Conservation (phyloP, 2,888 invertebrate genomes). For the Synanthedon vespiformis region DNA sequence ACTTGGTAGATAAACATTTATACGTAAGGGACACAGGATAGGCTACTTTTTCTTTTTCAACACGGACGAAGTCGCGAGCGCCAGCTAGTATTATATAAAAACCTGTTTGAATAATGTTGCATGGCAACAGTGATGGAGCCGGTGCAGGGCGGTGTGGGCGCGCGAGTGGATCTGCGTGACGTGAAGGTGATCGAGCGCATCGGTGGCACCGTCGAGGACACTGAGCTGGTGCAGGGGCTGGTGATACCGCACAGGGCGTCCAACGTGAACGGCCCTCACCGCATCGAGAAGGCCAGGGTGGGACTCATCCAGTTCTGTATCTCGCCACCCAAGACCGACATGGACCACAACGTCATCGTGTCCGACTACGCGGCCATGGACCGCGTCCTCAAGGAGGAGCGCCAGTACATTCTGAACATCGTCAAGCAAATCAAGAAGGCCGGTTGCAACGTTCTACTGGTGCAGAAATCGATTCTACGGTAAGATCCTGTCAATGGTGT, state of each 20-base stretch:
- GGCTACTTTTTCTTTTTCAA: no score
- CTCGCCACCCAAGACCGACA: constrained; percentile 99
- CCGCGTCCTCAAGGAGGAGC: constrained; percentile 95
- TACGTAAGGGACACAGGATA: no score
- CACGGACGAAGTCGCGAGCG: no score
- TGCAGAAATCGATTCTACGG: constrained; percentile 84
- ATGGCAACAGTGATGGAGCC: constrained; percentile 55
- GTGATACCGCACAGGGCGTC: constrained; percentile 91
- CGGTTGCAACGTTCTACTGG: constrained; percentile 96
- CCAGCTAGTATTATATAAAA: no score
- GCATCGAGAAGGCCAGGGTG: constrained; percentile 97
- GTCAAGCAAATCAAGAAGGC: constrained; percentile 99
- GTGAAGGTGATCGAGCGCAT: constrained; percentile 97
- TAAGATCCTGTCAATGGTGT: constrained; percentile 22
- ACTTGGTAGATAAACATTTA: no score
- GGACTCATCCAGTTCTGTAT: constrained; percentile 99
- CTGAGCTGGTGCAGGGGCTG: constrained; percentile 94
- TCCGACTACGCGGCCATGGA: constrained; percentile 99
- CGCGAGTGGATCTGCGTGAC: constrained; percentile 90
- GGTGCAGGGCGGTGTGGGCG: constrained; percentile 71
- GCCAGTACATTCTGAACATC: constrained; percentile 97
- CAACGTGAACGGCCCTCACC: constrained; percentile 91
- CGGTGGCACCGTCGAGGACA: constrained; percentile 98
- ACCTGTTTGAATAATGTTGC: no score
- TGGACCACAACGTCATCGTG: constrained; percentile 96